Percentiles rank a stretch among this genome's conserved stretches.
phyloP scores from a whole-genome alignment of 2,888 invertebrate genomes.

The Apotomis betuletana region DNA sequence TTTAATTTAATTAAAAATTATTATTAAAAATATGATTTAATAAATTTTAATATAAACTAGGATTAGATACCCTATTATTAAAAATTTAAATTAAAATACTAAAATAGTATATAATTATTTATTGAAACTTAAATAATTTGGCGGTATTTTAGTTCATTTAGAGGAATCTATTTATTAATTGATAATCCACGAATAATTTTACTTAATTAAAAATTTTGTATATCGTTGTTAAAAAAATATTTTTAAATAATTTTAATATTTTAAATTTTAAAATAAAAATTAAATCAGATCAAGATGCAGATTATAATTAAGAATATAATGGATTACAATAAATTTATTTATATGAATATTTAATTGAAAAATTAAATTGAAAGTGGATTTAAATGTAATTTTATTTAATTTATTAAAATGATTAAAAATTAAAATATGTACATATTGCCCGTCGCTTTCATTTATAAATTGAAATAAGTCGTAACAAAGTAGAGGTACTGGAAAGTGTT shows the following conservation, averaged over 20 bases:
- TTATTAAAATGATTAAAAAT: slow-evolving; percentile 84
- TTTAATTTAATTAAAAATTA: slow-evolving; percentile 78
- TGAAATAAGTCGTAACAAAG: slow-evolving; percentile 93
- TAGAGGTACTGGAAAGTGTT: slow-evolving; percentile 90
- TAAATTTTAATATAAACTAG: slow-evolving; percentile 83
- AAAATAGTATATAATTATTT: slow-evolving; percentile 83
- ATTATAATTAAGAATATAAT: slow-evolving; percentile 85
- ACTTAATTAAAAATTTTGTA: slow-evolving; percentile 77
- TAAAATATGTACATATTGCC: slow-evolving; percentile 91
- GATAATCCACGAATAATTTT: slow-evolving; percentile 85
- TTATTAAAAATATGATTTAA: slow-evolving; percentile 63
- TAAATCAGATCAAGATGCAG: slow-evolving; percentile 89
- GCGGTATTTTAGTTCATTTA: slow-evolving; percentile 88
- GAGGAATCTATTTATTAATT: slow-evolving; percentile 88
- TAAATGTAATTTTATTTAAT: slow-evolving; percentile 85
- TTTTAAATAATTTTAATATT: slow-evolving; percentile 73
- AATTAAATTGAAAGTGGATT: slow-evolving; percentile 84
- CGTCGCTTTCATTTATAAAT: slow-evolving; percentile 88
- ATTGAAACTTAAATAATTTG: slow-evolving; percentile 88
- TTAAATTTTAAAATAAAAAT: slow-evolving; percentile 67
- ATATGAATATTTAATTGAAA: slow-evolving; percentile 73
- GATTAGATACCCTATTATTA: slow-evolving; percentile 88
- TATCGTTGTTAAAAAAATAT: slow-evolving; percentile 79
- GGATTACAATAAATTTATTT: slow-evolving; percentile 86
- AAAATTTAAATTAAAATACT: slow-evolving; percentile 76